phyloP scores from a whole-genome alignment of 2,888 invertebrate genomes.

The Atethmia centrago region DNA sequence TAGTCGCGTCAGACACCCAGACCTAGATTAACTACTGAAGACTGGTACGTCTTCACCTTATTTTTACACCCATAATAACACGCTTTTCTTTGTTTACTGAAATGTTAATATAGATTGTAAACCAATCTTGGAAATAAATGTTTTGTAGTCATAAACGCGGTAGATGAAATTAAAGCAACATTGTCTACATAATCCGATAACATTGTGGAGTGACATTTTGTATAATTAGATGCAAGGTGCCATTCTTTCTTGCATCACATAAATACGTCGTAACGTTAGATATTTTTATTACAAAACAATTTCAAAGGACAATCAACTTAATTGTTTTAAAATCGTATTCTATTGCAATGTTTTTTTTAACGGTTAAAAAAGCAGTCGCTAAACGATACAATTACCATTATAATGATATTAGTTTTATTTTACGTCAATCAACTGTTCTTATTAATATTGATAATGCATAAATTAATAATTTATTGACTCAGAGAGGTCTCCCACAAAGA shows the following conservation, averaged over 20 bases:
- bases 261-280: slow-evolving; percentile 19
- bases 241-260: neutral
- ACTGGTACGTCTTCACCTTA: neutral
- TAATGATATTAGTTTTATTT: slow-evolving; percentile 7
- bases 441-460: neutral
- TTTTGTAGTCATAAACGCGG: neutral
- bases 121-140: neutral
- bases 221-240: slow-evolving; percentile 39
- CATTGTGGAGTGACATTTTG: slow-evolving; percentile 45
- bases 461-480: neutral
- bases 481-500: neutral
- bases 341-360: neutral
- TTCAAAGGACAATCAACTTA: neutral
- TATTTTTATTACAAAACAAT: slow-evolving; percentile 24
- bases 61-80: neutral
- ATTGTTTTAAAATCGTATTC: slow-evolving; percentile 9
- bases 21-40: no score
- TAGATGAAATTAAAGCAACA: neutral
- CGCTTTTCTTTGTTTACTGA: neutral
- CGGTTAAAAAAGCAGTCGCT: neutral
- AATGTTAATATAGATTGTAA: neutral
- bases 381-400: neutral
- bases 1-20: neutral
- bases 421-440: neutral
- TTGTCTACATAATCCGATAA: slow-evolving; percentile 4